A percentile compares a stretch with the other conserved stretches of the same genome.
Conservation (phyloP, 2,888 invertebrate genomes). For the Caenorhabditis afra region DNA sequence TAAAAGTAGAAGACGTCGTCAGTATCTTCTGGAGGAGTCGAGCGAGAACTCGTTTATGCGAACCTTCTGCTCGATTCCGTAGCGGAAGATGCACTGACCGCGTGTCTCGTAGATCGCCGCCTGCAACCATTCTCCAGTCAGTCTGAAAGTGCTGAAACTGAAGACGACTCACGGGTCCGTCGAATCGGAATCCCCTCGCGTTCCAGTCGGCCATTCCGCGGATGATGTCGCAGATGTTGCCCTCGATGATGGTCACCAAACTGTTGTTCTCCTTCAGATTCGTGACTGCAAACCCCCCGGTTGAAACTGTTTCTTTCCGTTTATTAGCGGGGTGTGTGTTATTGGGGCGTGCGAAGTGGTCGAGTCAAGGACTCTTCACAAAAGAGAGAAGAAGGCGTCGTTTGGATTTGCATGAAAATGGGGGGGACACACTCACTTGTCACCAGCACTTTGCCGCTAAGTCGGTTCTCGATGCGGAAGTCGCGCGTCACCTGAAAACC, state of each 20-base stretch:
- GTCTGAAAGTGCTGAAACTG: not conserved
- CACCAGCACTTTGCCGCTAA: slow-evolving; percentile 80
- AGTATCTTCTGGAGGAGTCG: slow-evolving; percentile 25
- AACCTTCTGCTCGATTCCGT: slow-evolving; percentile 82
- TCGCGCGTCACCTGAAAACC: slow-evolving; percentile 75
- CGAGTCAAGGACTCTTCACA: slow-evolving; percentile 59
- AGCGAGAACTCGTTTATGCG: slow-evolving; percentile 77
- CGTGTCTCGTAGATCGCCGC: slow-evolving; percentile 76
- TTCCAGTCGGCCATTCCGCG: slow-evolving; percentile 65
- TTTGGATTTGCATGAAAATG: slow-evolving; percentile 56
- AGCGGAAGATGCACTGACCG: slow-evolving; percentile 81
- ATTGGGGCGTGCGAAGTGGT: slow-evolving; percentile 30
- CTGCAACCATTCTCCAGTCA: slow-evolving; percentile 45
- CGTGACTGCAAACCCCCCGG: slow-evolving; percentile 73
- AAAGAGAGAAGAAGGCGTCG: not conserved
- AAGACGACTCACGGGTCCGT: slow-evolving; percentile 60
- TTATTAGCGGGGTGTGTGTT: not conserved
- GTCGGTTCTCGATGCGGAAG: slow-evolving; percentile 80
- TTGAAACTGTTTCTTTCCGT: not conserved
- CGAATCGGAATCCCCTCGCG: slow-evolving; percentile 70
- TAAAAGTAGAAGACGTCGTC: not conserved
- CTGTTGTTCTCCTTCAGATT: slow-evolving; percentile 81
- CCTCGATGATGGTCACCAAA: slow-evolving; percentile 81
- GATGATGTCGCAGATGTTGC: slow-evolving; percentile 80
- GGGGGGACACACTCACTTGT: slow-evolving; percentile 60